Evolutionary conservation across 2,888 invertebrate species (phyloP).

Genomic region (Augiades crinisus): DNA sequence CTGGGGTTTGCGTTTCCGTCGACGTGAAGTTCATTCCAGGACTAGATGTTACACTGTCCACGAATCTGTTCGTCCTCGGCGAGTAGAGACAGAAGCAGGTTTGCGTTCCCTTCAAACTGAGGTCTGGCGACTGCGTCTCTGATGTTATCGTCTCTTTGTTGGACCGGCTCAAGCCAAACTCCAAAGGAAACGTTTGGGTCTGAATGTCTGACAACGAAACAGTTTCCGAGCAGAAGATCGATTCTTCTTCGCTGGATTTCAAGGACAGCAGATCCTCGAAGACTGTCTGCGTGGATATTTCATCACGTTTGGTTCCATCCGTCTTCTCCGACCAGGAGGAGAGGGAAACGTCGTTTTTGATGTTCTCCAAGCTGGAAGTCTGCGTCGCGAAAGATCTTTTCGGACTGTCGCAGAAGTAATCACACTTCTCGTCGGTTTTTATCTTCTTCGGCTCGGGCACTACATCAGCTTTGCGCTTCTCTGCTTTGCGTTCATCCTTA

Average conservation of each 20-base stretch:
- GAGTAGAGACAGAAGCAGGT: slow-evolving; percentile 62
- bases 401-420: slow-evolving; percentile 51
- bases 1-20: slow-evolving; percentile 61
- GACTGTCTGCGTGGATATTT: slow-evolving; percentile 66
- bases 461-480: slow-evolving; percentile 40
- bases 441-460: slow-evolving; percentile 38
- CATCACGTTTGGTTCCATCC: slow-evolving; percentile 53
- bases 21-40: slow-evolving; percentile 51
- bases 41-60: slow-evolving; percentile 54
- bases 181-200: slow-evolving; percentile 65
- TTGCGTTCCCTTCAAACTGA: slow-evolving; percentile 68
- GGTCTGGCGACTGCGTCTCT: slow-evolving; percentile 53
- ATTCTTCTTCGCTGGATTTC: slow-evolving; percentile 64
- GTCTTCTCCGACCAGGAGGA: slow-evolving; percentile 45
- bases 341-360: slow-evolving; percentile 57
- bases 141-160: slow-evolving; percentile 62
- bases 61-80: slow-evolving; percentile 44
- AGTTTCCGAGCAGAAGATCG: slow-evolving; percentile 57
- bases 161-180: slow-evolving; percentile 55
- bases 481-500: slow-evolving; percentile 43
- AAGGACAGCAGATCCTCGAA: slow-evolving; percentile 60
- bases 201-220: slow-evolving; percentile 66
- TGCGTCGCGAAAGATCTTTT: slow-evolving; percentile 61
- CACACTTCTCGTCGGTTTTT: slow-evolving; percentile 37
- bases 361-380: slow-evolving; percentile 50